phyloP scores from a whole-genome alignment of 2,113 vertebrate genomes.

The Myrmecophaga tridactyla region DNA sequence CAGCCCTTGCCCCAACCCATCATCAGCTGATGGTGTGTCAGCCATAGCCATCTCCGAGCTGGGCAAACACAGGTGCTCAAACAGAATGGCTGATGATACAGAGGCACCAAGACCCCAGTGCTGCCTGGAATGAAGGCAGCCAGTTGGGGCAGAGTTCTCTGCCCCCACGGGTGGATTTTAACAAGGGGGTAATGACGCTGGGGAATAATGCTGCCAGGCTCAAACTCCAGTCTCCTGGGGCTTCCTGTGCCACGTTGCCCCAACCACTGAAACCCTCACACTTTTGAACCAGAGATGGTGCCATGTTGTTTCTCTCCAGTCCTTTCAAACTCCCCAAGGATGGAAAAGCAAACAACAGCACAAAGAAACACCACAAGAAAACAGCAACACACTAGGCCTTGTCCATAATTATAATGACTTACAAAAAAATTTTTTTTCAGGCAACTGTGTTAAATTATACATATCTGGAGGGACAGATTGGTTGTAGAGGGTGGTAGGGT shows the following conservation, averaged over 20 bases:
- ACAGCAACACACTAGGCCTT: conserved; percentile 40
- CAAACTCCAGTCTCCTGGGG: background rate
- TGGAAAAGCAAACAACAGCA: background rate
- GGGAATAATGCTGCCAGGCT: background rate
- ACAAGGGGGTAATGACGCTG: background rate
- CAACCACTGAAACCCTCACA: background rate
- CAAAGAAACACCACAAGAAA: conserved; percentile 54
- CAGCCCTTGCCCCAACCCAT: background rate
- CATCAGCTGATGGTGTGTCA: background rate
- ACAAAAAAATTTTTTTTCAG: conserved; percentile 85
- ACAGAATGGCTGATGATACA: rapidly evolving
- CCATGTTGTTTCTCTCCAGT: background rate
- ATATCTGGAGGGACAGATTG: conserved; percentile 70
- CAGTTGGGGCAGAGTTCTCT: background rate
- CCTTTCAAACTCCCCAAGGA: background rate
- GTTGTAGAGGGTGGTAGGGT: background rate
- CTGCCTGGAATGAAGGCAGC: background rate
- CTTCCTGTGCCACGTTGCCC: background rate
- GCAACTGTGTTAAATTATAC: conserved; percentile 89
- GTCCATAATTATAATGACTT: conserved; percentile 86
- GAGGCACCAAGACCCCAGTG: too few relatives aligned
- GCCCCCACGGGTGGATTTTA: background rate
- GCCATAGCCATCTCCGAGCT: rapidly evolving
- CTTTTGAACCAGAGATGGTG: background rate
- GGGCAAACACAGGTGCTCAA: background rate